These are phyloP conservation scores for Phenganax marumi DNA, from an alignment of 92 coral and sea anemone genomes.

Conservation along the genomic window DNA sequence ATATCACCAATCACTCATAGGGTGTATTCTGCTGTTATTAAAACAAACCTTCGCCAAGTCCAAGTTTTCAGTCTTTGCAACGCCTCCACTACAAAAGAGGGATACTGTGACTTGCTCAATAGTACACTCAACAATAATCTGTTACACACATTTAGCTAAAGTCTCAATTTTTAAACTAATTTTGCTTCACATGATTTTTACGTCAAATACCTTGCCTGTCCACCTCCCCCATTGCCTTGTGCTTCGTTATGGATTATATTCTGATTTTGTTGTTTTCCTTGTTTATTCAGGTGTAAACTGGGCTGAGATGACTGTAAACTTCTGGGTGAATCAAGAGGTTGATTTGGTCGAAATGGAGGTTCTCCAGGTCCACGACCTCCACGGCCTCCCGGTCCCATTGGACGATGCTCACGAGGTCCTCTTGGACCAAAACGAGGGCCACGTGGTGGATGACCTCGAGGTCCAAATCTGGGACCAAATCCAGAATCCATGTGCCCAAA, in stretches of 20 bases:
- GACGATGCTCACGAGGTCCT: conserved; percentile 58
- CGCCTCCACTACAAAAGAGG: not conserved
- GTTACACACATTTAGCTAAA: not conserved
- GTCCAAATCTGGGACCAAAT: conserved; percentile 60
- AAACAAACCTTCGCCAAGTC: conserved; percentile 19
- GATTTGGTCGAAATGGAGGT: conserved; percentile 44
- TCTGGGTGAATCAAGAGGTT: not conserved
- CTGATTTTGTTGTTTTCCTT: conserved; percentile 15
- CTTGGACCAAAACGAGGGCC: conserved; percentile 68
- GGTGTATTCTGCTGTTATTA: not conserved
- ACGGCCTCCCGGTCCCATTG: conserved; percentile 50
- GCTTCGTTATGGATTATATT: not conserved
- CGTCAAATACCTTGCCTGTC: not conserved
- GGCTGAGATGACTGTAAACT: not conserved
- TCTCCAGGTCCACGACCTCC: conserved; percentile 60
- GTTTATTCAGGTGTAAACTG: not conserved
- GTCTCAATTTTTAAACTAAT: not conserved
- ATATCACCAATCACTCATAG: not conserved
- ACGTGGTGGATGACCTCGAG: conserved; percentile 64
- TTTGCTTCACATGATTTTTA: not conserved
- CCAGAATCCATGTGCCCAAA: conserved; percentile 68
- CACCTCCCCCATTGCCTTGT: not conserved
- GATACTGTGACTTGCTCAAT: not conserved
- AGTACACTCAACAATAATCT: not conserved
- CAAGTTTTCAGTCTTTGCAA: not conserved